These are phyloP conservation scores for Sarcophaga subvicina DNA, from an alignment of 2,888 invertebrate species.

Conservation along the genomic window DNA sequence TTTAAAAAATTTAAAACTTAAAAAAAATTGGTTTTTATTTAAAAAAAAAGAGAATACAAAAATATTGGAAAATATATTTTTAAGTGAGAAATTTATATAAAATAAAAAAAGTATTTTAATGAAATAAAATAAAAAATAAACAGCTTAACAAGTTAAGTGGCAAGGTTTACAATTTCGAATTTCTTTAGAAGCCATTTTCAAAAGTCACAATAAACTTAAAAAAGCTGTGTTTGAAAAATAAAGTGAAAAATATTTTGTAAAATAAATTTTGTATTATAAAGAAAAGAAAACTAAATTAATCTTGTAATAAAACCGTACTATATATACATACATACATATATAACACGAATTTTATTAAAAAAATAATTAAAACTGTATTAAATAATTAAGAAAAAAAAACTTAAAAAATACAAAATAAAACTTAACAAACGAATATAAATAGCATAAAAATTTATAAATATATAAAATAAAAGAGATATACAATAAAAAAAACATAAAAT, in stretches of 20 bases:
- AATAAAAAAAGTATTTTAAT: constrained; percentile 1
- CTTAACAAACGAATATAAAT: background rate
- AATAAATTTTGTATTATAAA: background rate
- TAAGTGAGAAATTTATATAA: background rate
- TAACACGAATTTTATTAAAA: constrained; percentile 7
- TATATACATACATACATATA: too few relatives aligned
- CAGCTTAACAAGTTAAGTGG: background rate
- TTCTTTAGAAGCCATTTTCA: too few relatives aligned
- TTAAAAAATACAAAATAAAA: background rate
- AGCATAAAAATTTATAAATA: too few relatives aligned
- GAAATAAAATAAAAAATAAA: background rate
- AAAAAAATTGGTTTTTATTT: background rate
- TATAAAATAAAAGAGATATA: too few relatives aligned
- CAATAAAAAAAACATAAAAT: background rate
- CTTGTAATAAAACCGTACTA: background rate
- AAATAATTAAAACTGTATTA: background rate
- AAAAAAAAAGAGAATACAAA: background rate
- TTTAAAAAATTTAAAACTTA: background rate
- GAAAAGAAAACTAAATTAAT: constrained; percentile 5
- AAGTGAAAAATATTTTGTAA: background rate
- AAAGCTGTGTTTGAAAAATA: too few relatives aligned
- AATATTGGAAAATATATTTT: background rate
- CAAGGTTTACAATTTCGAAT: too few relatives aligned
- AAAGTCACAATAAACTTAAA: too few relatives aligned
- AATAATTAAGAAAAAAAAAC: constrained; percentile 4